Base-by-base conservation (phyloP, 2,888 invertebrate species). In the Alloscopus bannaensis region DNA sequence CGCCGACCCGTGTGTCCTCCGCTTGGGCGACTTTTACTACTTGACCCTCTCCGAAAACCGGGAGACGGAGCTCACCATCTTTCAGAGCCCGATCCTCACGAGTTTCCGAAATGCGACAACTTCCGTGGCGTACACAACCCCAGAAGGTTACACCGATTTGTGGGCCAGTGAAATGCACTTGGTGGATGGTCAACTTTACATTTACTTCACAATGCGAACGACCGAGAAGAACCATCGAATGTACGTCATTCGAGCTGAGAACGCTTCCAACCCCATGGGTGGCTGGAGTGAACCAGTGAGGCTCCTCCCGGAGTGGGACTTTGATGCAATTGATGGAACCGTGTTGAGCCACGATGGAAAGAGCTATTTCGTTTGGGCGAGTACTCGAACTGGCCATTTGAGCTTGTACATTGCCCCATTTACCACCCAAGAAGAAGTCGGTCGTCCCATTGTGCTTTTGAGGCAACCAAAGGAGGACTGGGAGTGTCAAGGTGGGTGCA, bases 151-250 rank as follows among this genome's bases (percentile, higher is more conserved):
- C 50, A 59, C 62, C 0, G 75, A 83, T 29, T 52, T 83, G 2
- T 83, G 83, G 83, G 80, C 79, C 0, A 72, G 73, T 20, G 84
- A 84, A 71, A 84, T 84, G 80, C 84, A 84, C 45, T 2, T 50
- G 29, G 76, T 84, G 0, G 36, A 82, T 28, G 82, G 81, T n/a
- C 64, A 75, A 6, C 52, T 84, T 11, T 84, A 77, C 64, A 79
- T 83, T 62, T 79, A 83, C 57, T 83, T 83, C 40, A 73, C 75
- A 22, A 77, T 77, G 77, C 11, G 77, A 40, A 47, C 31, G 8
- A 18, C 36, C 2, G 55, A 31, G 11, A 52, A 47, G 11, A 55
- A 59, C 55, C 81, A 81, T 47, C 68, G 79, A 36, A 81, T 83
- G 79, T 83, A 83, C 31, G 83, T 80, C 16, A 77, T 83, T 26